A percentile compares a stretch with the other conserved stretches of the same genome.
Evolutionary conservation across 2,888 invertebrate genomes (phyloP).

Genomic region (Xanthia togata): DNA sequence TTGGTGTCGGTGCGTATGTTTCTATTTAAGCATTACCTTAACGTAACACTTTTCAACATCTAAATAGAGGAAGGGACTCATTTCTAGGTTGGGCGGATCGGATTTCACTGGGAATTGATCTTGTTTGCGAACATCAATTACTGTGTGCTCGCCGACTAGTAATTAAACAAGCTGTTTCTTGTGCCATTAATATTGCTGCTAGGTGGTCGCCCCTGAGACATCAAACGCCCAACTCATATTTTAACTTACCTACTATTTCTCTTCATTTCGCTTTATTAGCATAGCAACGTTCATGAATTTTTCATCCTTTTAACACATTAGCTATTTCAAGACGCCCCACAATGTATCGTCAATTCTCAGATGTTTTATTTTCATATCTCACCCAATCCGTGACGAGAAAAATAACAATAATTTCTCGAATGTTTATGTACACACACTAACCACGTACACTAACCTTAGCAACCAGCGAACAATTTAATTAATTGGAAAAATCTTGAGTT

Average conservation of each 20-base stretch:
- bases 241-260: constrained; percentile 45
- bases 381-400: constrained; percentile 47
- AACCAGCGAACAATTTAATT: constrained; percentile 67
- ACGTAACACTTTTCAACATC: constrained; percentile 33
- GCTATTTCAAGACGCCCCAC: constrained; percentile 39
- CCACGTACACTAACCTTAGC: constrained; percentile 71
- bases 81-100: constrained; percentile 57
- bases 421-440: constrained; percentile 59
- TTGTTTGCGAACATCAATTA: constrained; percentile 65
- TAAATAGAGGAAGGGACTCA: constrained; percentile 51
- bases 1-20: constrained; percentile 21
- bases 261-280: constrained; percentile 43
- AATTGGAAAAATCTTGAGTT: constrained; percentile 66
- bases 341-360: constrained; percentile 49
- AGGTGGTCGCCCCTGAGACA: constrained; percentile 58
- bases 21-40: neutral
- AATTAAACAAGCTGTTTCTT: constrained; percentile 63
- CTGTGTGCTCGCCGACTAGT: constrained; percentile 48
- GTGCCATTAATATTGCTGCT: constrained; percentile 55
- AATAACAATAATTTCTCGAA: constrained; percentile 51
- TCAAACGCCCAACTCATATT: constrained; percentile 53
- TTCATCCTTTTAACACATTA: constrained; percentile 45
- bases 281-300: constrained; percentile 38
- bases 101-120: constrained; percentile 65
- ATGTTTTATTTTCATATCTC: constrained; percentile 53